Base-by-base conservation (phyloP, 2,113 vertebrate species). In the Arizona elegans region DNA sequence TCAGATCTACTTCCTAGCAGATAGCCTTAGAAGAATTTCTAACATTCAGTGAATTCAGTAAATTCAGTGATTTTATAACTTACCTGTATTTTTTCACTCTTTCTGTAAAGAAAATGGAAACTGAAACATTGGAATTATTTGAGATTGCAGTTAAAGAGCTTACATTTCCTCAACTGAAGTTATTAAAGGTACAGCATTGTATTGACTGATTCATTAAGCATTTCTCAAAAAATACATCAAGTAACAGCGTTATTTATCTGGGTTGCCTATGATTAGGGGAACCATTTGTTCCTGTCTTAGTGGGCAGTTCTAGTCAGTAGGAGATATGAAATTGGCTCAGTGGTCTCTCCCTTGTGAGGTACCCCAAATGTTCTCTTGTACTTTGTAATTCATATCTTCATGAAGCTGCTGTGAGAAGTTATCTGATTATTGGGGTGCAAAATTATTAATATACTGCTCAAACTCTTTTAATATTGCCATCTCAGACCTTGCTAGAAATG, bases 91-190 rank as follows among this genome's bases (percentile, higher is more conserved):
- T 43, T 62, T 33, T 9, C 24, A 50, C 11, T 23, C 53, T 90
- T 96, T 92, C 94, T 65, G 59, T 23, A 70, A 97, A 99, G 99
- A 99, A 99, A 98, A 98, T 98, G 94, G 98, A 99, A 92, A 98
- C 98, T 0, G 98, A 98, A 86, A 98, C 98, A 90, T 93, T 98
- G 95, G 98, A 99, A 96, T 96, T 99, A 81, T 98, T 99, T 93
- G 99, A 99, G 97, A 99, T 99, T 93, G 98, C 99, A 90, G 99
- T 99, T 29, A 99, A 99, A 96, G 99, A 99, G 95, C 97, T 99
- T 94, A 99, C 99, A 0, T 99, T 98, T 97, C 98, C 99, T 95
- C 99, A 99, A 94, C 98, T 99, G 92, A 99, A 99, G 96, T 98
- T 99, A 92, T 92, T 99, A 93, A 99, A 99, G 98, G 99, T 70